Evolutionary conservation across 2,113 vertebrate species (phyloP).

Genomic region (Etheostoma cragini): DNA sequence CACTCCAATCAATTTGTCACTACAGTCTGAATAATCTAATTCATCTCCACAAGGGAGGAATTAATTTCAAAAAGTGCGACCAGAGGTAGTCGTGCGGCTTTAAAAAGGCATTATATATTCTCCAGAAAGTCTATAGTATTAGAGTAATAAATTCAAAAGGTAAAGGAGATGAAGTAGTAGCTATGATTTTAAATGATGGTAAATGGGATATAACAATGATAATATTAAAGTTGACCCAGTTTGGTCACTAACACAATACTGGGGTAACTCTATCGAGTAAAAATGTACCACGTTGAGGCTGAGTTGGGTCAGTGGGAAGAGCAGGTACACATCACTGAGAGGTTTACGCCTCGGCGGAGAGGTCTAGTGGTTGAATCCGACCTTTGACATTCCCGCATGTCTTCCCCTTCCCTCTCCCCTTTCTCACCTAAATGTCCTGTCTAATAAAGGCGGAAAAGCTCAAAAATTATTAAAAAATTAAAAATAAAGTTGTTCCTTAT

Average conservation of each 20-base stretch:
- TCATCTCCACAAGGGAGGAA: conserved; percentile 49
- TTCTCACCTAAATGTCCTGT: no score
- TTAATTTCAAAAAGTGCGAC: conserved; percentile 21
- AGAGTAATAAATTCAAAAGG: neutral
- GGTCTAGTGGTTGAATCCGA: no score
- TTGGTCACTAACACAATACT: neutral
- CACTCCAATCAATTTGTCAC: conserved; percentile 70
- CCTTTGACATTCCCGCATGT: no score
- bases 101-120: neutral
- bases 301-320: no score
- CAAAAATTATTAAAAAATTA: no score
- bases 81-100: neutral
- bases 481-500: no score
- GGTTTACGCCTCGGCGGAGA: no score
- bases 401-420: no score
- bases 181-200: neutral
- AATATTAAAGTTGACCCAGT: neutral
- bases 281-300: no score
- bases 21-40: conserved; percentile 52
- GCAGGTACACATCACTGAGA: no score
- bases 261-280: neutral
- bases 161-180: neutral
- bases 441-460: no score
- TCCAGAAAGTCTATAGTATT: neutral
- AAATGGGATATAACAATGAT: neutral